Evolutionary conservation across 1,140 invertebrate genomes (phyloP), one percentile per base, ranked within the genome.

Genomic region (Rhagoletis zephyria): DNA sequence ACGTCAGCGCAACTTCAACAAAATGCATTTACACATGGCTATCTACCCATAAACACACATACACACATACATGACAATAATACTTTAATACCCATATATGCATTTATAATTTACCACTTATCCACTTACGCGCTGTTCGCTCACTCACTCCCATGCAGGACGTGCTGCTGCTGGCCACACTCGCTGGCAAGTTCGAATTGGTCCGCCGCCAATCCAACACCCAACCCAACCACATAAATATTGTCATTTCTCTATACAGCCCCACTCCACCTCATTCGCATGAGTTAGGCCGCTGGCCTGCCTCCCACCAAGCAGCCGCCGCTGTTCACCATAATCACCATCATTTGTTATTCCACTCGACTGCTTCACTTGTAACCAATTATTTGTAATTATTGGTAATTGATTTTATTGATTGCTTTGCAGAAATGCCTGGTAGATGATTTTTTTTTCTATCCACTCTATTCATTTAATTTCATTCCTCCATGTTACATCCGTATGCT

Each of bases 271-370:
- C 16, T 48, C 48, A 81, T 56, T 30, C 30, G 30, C 30, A 30
- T 30, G 30, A 30, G 30, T 30, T 30, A 30, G 30, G 30, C 30
- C 30, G 30, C 30, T 30, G 30, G 30, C 30, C 30, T 30, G 30
- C 30, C 30, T 30, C 30, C 30, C 30, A 30, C 30, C 30, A 30
- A 30, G 30, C 30, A 30, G 30, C 30, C 30, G 30, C 30, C 30
- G 30, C 0, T 10, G 74, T 51, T n/a, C 74, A 30, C n/a, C 56
- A 51, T 56, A 81, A 81, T 81, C 74, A 59, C 48, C 74, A 81
- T 81, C 74, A 81, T 81, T 81, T 81, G 74, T 81, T 81, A 81
- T 81, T 81, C 74, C 74, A 81, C 74, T 81, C 74, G 74, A 81
- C 48, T 30, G 74, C 74, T 81, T 81, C 74, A 81, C 74, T 81